Evolutionary conservation across 1,140 invertebrate genomes (phyloP).

Genomic region (Oncopeltus fasciatus): DNA sequence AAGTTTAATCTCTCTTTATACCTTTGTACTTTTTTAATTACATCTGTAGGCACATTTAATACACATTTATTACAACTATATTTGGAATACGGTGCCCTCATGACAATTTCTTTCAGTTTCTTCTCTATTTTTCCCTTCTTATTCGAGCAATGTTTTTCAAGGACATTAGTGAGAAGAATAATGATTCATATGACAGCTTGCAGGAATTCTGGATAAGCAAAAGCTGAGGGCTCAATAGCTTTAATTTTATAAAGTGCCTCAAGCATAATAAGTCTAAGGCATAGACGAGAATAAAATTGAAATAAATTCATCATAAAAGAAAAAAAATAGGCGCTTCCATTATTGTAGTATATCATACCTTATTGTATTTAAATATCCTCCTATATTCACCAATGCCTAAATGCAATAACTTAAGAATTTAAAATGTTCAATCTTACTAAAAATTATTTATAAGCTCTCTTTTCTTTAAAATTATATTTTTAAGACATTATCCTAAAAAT

Average conservation of each 20-base stretch:
- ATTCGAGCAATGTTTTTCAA: no score
- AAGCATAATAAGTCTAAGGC: background rate
- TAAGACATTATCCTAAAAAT: background rate
- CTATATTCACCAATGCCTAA: background rate
- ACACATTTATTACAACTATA: no score
- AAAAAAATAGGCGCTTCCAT: background rate
- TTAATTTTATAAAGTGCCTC: conserved; percentile 9
- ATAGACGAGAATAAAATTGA: background rate
- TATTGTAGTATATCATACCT: no score
- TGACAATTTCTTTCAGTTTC: no score
- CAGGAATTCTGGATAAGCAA: background rate
- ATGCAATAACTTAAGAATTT: no score
- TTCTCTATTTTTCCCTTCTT: no score
- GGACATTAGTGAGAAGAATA: no score
- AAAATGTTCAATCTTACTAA: background rate
- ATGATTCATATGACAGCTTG: background rate
- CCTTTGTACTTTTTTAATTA: background rate
- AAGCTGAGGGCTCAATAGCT: conserved; percentile 4
- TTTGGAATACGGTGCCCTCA: no score
- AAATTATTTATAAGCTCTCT: background rate
- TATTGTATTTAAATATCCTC: background rate
- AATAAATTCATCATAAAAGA: background rate
- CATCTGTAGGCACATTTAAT: background rate
- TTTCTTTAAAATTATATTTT: background rate
- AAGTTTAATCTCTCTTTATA: background rate